Conservation (phyloP, 2,888 invertebrate genomes). For the Glaucopsyche alexis region DNA sequence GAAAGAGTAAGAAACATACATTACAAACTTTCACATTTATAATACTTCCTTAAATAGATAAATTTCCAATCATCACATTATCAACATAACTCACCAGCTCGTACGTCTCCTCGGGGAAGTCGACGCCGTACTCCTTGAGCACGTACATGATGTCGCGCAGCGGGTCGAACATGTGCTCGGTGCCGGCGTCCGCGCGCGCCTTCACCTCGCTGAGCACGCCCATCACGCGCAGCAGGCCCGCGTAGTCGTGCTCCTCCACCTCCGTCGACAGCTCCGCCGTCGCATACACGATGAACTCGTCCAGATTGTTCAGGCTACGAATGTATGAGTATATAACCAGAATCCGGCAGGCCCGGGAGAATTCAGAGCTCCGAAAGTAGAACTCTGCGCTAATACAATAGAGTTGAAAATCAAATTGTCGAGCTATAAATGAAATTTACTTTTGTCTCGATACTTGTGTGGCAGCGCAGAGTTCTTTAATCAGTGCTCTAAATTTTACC, state of each 20-base stretch:
- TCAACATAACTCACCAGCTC: slow-evolving; percentile 78
- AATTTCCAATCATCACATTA: no score
- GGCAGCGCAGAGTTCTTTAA: no score
- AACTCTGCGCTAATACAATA: no score
- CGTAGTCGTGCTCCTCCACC: slow-evolving; percentile 91
- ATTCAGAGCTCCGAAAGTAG: no score
- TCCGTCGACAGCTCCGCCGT: slow-evolving; percentile 85
- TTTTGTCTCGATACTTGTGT: no score
- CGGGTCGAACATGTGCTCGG: slow-evolving; percentile 95
- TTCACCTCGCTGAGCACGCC: slow-evolving; percentile 90
- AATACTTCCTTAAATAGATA: no score
- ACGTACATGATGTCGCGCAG: slow-evolving; percentile 91
- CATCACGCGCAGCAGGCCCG: slow-evolving; percentile 90
- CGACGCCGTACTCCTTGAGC: slow-evolving; percentile 91
- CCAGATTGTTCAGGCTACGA: slow-evolving; percentile 85
- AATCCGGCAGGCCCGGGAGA: no score
- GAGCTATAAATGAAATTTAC: no score
- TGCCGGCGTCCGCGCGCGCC: slow-evolving; percentile 81
- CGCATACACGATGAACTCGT: slow-evolving; percentile 88
- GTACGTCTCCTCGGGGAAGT: slow-evolving; percentile 88
- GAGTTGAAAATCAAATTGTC: no score
- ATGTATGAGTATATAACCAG: neutral
- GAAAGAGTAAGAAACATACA: no score
- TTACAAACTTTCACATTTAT: no score
- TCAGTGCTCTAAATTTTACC: no score